These are phyloP conservation scores for Salticus scenicus DNA, from an alignment of 2,888 invertebrate genomes.

Conservation along the genomic window DNA sequence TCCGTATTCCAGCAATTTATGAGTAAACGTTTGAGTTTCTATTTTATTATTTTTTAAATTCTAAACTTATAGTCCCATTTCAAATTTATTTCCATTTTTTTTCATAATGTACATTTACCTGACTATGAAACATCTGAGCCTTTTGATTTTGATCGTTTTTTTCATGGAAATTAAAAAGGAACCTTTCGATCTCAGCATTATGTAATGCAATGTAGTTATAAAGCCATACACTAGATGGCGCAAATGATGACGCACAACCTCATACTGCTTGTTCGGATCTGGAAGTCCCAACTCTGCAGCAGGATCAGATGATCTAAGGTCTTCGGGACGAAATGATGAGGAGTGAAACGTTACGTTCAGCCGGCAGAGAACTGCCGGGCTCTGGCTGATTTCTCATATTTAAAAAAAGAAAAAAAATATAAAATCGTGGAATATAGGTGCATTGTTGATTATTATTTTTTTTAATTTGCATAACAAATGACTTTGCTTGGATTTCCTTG, in stretches of 20 bases:
- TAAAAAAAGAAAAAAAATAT: conserved; percentile 4
- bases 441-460: not conserved
- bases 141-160: too few species aligned
- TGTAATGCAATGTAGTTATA: too few species aligned
- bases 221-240: too few species aligned
- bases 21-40: too few species aligned
- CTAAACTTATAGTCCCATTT: too few species aligned
- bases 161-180: too few species aligned
- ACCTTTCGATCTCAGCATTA: too few species aligned
- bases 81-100: too few species aligned
- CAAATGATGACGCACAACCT: not conserved
- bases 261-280: not conserved
- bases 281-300: conserved; percentile 4
- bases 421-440: not conserved
- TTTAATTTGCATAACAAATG: conserved; percentile 40
- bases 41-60: too few species aligned
- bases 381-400: conserved; percentile 8
- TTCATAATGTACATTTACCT: too few species aligned
- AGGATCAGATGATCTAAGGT: conserved; percentile 7
- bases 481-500: conserved; percentile 24
- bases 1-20: too few species aligned
- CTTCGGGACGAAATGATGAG: conserved; percentile 11
- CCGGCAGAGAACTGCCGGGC: conserved; percentile 45
- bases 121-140: too few species aligned
- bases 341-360: not conserved